phyloP scores from a whole-genome alignment of 2,113 vertebrate genomes.

The Catharus fuscescens region DNA sequence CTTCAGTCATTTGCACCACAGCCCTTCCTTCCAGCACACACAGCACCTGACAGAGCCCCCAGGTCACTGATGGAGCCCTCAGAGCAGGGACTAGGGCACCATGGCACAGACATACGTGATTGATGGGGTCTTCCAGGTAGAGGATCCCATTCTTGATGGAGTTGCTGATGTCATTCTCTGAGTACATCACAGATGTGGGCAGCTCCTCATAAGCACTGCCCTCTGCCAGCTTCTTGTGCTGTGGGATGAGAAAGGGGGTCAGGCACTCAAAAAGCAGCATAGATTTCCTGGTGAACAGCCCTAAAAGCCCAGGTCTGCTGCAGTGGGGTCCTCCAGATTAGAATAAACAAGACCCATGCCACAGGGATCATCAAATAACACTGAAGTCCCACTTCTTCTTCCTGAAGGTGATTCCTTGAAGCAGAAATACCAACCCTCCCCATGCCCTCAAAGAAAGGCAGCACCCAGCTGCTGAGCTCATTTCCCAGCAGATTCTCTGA shows the following conservation, averaged over 20 bases:
- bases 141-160: conserved; percentile 98
- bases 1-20: not conserved
- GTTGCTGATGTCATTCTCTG: conserved; percentile 98
- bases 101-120: conserved; percentile 78
- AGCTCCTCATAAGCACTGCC: conserved; percentile 96
- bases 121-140: conserved; percentile 96
- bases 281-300: not conserved
- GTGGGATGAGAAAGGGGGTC: not conserved
- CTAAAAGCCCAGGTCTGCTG: not conserved
- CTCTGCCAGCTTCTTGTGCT: conserved; percentile 99
- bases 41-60: not conserved
- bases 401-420: not conserved
- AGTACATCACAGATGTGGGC: conserved; percentile 89
- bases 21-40: not conserved
- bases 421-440: not conserved
- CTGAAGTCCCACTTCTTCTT: not conserved
- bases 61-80: accelerated
- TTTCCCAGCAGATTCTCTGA: not conserved
- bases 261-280: not conserved
- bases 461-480: not conserved
- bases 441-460: not conserved
- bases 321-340: not conserved
- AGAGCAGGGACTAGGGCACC: not conserved
- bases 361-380: not conserved
- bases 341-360: not conserved